Evolutionary conservation across 2,888 invertebrate genomes (phyloP), one percentile per base, ranked within the genome.

Genomic region (Erebia epiphron): DNA sequence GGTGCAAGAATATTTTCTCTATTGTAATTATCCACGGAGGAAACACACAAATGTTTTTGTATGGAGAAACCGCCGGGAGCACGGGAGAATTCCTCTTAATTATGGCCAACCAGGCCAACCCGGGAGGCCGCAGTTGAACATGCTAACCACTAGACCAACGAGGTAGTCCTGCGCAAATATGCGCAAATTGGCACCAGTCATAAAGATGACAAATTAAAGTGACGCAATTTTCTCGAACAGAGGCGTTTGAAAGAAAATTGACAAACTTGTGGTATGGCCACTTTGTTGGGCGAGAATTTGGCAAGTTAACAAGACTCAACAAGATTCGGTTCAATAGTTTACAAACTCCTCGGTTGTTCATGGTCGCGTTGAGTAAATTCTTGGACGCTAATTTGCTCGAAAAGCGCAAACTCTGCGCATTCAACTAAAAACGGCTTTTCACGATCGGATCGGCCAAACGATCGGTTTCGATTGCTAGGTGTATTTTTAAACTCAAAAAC

Each of bases 311-410:
- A 35, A 35, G 7, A 35, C 49, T 65, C 16, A 65, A 71, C 50
- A 46, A 16, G 61, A 21, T 56, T 43, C 43, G 18, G 66, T 57
- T 66, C 61, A 69, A 69, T 66, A 69, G 66, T 69, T 69, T 11
- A 26, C 13, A 14, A n/a, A 13, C 26, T 56, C 41, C 60, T 26
- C 2, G 56, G 26, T 57, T 57, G 16, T n/a, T 26, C 13, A n/a
- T 26, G 5, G 14, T 49, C 21, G n/a, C 11, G 49, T 49, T 26
- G 9, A 26, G 18, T 26, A 26, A 21, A 21, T 21, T 49, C 26
- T 26, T 63, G 7, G 26, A 50, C 9, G 56, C 49, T 14, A 62
- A 62, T 49, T 49, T 62, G 21, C 9, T 21, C 56, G 1, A 26
- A 56, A 52, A 54, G 18, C 54, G 54, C 18, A 54, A 16, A 50